Percentiles rank a stretch among this genome's conserved stretches.
phyloP scores from a whole-genome alignment of 2,888 invertebrate species.

The Agrochola lota region DNA sequence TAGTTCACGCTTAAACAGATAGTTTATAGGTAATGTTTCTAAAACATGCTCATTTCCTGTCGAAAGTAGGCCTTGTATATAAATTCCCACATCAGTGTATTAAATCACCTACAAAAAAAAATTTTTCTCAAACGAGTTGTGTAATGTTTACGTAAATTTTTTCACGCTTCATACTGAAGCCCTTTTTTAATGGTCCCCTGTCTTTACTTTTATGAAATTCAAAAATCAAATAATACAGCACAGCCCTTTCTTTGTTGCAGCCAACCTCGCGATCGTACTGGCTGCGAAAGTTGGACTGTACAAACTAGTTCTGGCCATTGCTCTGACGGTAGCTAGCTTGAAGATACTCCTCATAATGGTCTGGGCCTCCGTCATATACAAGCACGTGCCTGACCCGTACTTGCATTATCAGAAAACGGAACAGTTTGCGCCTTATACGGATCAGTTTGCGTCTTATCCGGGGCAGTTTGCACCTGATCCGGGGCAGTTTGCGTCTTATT shows the following conservation, averaged over 20 bases:
- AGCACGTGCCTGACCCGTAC: constrained; percentile 82
- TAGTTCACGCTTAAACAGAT: too few relatives aligned
- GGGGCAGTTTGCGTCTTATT: constrained; percentile 36
- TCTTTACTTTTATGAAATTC: too few relatives aligned
- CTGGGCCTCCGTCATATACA: constrained; percentile 81
- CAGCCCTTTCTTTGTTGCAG: constrained; percentile 83
- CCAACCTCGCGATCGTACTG: constrained; percentile 81
- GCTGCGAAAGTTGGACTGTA: constrained; percentile 84
- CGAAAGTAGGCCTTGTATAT: too few relatives aligned
- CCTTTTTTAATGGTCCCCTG: too few relatives aligned
- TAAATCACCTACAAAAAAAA: too few relatives aligned
- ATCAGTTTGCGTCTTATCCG: constrained; percentile 28
- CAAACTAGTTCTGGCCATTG: constrained; percentile 83
- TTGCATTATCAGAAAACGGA: constrained; percentile 70
- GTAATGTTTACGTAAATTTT: too few relatives aligned
- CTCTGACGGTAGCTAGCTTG: constrained; percentile 76
- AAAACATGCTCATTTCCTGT: too few relatives aligned
- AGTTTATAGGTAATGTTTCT: too few relatives aligned
- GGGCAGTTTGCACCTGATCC: constrained; percentile 34
- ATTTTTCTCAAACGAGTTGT: too few relatives aligned
- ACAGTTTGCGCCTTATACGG: constrained; percentile 36
- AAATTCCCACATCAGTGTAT: too few relatives aligned
- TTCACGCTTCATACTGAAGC: too few relatives aligned
- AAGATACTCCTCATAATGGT: constrained; percentile 83
- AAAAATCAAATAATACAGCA: constrained; percentile 20